Percentiles rank a stretch among this genome's conserved stretches.
These are phyloP conservation scores for Coelinius sp. DNA, from an alignment of 2,888 invertebrate species.

Conservation along the genomic window DNA sequence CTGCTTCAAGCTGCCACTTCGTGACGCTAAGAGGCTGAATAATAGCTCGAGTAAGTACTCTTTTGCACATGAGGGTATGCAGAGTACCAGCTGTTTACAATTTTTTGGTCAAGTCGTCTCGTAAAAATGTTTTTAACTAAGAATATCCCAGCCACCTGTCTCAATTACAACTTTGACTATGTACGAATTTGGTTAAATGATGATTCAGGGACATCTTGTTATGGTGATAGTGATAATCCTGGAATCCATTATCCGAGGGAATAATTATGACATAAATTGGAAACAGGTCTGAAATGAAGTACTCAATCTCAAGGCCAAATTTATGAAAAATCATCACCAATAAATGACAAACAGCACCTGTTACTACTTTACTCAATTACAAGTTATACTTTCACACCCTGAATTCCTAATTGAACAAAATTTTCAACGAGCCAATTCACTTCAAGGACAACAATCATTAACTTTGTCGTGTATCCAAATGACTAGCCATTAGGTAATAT, in stretches of 20 bases:
- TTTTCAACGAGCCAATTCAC: not conserved
- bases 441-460: not conserved
- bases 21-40: not conserved
- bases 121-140: not conserved
- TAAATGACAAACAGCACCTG: not conserved
- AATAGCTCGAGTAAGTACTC: constrained; percentile 4
- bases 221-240: not conserved
- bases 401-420: not conserved
- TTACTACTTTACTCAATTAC: not conserved
- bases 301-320: not conserved
- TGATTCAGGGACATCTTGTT: not conserved
- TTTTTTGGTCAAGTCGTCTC: not conserved
- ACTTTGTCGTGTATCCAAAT: not conserved
- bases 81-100: not conserved
- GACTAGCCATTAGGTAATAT: not conserved
- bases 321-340: not conserved
- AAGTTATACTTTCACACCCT: too few species aligned
- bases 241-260: not conserved
- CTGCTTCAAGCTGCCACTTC: not conserved
- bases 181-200: not conserved
- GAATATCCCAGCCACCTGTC: not conserved
- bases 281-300: not conserved
- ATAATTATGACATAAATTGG: not conserved
- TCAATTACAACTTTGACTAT: not conserved
- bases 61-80: constrained; percentile 4